These are phyloP conservation scores for Camponotus fellah DNA, from an alignment of 2,888 invertebrate genomes.

Conservation along the genomic window DNA sequence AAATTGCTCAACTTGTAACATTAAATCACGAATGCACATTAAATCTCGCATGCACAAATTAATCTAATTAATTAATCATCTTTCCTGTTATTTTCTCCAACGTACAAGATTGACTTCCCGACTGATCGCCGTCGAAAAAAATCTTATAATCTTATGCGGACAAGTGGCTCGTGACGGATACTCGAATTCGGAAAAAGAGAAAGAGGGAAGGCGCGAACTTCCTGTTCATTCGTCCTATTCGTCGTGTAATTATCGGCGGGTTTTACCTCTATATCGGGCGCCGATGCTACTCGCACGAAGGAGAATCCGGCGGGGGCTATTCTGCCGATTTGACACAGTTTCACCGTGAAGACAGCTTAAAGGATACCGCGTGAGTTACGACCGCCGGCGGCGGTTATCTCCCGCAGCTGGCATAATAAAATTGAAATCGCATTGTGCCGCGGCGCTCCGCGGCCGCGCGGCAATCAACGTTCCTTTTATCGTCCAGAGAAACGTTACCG, in stretches of 20 bases:
- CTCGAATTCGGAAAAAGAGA: neutral
- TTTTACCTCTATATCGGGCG: slow-evolving; percentile 51
- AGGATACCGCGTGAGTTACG: slow-evolving; percentile 81
- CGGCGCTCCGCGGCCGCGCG: slow-evolving; percentile 65
- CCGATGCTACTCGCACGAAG: slow-evolving; percentile 46
- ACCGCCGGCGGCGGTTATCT: slow-evolving; percentile 75
- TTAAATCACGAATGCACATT: neutral
- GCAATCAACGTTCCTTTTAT: slow-evolving; percentile 81
- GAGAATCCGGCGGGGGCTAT: slow-evolving; percentile 63
- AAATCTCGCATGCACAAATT: neutral
- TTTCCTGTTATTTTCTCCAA: neutral
- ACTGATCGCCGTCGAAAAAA: neutral
- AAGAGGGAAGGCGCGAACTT: neutral
- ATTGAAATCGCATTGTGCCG: slow-evolving; percentile 81
- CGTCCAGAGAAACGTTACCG: slow-evolving; percentile 77
- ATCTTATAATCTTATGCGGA: neutral
- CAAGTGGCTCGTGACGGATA: neutral
- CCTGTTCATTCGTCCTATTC: slow-evolving; percentile 20
- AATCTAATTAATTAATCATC: neutral
- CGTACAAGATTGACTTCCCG: neutral
- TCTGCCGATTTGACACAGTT: slow-evolving; percentile 81
- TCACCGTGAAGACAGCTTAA: slow-evolving; percentile 77
- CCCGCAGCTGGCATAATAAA: slow-evolving; percentile 83
- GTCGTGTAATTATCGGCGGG: slow-evolving; percentile 52
- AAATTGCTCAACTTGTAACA: neutral